phyloP scores from a whole-genome alignment of 2,888 invertebrate genomes.

The Elmis aenea region DNA sequence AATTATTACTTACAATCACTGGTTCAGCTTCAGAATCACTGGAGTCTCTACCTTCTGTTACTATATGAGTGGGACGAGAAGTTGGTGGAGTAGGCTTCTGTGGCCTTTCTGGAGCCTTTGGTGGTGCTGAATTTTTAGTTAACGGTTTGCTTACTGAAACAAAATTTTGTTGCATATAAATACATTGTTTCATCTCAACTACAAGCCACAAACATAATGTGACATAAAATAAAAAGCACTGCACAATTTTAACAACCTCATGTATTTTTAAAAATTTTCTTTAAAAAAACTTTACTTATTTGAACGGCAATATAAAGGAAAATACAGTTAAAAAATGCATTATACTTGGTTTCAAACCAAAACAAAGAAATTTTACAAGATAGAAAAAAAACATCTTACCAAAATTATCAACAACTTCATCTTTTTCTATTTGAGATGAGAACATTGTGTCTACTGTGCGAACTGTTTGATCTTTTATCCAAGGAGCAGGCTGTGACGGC shows the following conservation, averaged over 20 bases:
- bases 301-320: no score
- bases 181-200: no score
- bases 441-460: constrained; percentile 61
- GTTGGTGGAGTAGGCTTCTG: constrained; percentile 40
- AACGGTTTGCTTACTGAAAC: constrained; percentile 47
- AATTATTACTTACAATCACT: constrained; percentile 20
- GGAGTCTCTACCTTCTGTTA: constrained; percentile 29
- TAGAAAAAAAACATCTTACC: constrained; percentile 55
- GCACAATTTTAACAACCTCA: no score
- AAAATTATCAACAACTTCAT: constrained; percentile 79
- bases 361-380: constrained; percentile 1
- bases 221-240: no score
- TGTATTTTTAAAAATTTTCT: no score
- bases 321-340: no score
- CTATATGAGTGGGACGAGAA: constrained; percentile 27
- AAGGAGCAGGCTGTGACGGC: constrained; percentile 65
- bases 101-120: constrained; percentile 34
- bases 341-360: no score
- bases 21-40: constrained; percentile 34
- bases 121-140: constrained; percentile 27
- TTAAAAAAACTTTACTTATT: no score
- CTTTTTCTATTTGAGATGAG: constrained; percentile 72
- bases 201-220: no score
- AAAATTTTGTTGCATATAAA: constrained; percentile 7
- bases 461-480: constrained; percentile 65